Evolutionary conservation across 1,140 invertebrate species (phyloP), one percentile per base, ranked within the genome.

Genomic region (Hyposmocoma kahamanoa): DNA sequence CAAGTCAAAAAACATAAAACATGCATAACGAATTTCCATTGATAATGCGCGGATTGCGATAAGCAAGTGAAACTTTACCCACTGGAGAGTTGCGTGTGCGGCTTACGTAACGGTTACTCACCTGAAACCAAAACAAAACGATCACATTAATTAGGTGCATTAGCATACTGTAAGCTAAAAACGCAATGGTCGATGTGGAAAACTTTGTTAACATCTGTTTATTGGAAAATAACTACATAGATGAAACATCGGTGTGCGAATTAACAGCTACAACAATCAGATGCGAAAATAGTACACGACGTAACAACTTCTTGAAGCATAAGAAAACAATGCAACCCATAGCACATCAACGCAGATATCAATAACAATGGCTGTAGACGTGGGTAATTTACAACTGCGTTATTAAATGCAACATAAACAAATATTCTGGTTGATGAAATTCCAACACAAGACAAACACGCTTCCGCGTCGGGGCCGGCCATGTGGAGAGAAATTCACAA

Each of bases 361-460:
- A n/a, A n/a, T n/a, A n/a, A n/a, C n/a, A n/a, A n/a, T n/a, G n/a
- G n/a, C n/a, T n/a, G n/a, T n/a, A n/a, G n/a, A n/a, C n/a, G n/a
- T n/a, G n/a, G n/a, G n/a, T n/a, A n/a, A n/a, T n/a, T n/a, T n/a
- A n/a, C n/a, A n/a, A n/a, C n/a, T n/a, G n/a, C n/a, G n/a, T n/a
- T 36, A 36, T 13, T 8, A n/a, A 13, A 36, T 17, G 15, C 8
- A 36, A 36, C 3, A 17, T 82, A 81, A 79, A 79, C 72, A 78
- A 58, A 45, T 43, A 48, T 53, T 60, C 60, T 60, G 56, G 59
- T 56, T 66, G 72, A 75, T 71, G 63, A 74, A 72, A 74, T 72
- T 74, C 70, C 62, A 61, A 66, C 59, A 28, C 54, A 69, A 50
- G 66, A 72, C 63, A 73, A 67, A 47, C 54, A 51, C 56, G 61